These are phyloP conservation scores for Plectrocnemia conspersa DNA, from an alignment of 1,140 invertebrate genomes.

Conservation along the genomic window DNA sequence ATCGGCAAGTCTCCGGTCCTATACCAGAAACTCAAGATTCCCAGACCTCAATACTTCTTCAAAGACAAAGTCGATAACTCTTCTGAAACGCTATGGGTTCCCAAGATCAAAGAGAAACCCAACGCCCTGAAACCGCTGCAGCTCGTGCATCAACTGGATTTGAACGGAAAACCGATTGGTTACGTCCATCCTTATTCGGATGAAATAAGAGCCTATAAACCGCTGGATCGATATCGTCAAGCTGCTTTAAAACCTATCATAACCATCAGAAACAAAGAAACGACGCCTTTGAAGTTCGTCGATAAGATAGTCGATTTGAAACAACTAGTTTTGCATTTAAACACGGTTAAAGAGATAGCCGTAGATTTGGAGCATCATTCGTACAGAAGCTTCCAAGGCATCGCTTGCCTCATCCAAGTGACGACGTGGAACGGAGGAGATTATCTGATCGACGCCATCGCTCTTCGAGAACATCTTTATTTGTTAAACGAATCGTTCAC, in stretches of 20 bases:
- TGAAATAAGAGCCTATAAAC: constrained; percentile 72
- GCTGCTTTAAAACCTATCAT: constrained; percentile 40
- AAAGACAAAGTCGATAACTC: constrained; percentile 81
- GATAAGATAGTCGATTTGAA: constrained; percentile 62
- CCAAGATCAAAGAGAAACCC: constrained; percentile 81
- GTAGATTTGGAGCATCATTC: constrained; percentile 40
- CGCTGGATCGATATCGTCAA: constrained; percentile 49
- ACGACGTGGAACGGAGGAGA: constrained; percentile 78
- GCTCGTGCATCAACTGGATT: constrained; percentile 38
- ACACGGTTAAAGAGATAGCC: constrained; percentile 55
- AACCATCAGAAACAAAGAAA: constrained; percentile 53
- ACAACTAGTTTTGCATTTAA: constrained; percentile 62
- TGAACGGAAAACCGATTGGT: constrained; percentile 33
- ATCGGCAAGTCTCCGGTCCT: neutral
- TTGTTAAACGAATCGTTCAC: constrained; percentile 89
- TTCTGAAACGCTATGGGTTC: constrained; percentile 66
- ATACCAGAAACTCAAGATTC: constrained; percentile 52
- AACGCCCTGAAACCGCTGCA: constrained; percentile 80
- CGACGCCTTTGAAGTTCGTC: constrained; percentile 66
- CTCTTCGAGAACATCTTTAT: constrained; percentile 75
- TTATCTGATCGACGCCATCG: constrained; percentile 87
- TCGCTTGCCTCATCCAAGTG: constrained; percentile 93
- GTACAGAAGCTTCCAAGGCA: constrained; percentile 49
- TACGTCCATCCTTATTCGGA: constrained; percentile 86
- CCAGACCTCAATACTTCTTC: constrained; percentile 79